Percentiles rank a stretch among this genome's conserved stretches.
Conservation (phyloP, 2,113 vertebrate species). For the Petromus typicus region DNA sequence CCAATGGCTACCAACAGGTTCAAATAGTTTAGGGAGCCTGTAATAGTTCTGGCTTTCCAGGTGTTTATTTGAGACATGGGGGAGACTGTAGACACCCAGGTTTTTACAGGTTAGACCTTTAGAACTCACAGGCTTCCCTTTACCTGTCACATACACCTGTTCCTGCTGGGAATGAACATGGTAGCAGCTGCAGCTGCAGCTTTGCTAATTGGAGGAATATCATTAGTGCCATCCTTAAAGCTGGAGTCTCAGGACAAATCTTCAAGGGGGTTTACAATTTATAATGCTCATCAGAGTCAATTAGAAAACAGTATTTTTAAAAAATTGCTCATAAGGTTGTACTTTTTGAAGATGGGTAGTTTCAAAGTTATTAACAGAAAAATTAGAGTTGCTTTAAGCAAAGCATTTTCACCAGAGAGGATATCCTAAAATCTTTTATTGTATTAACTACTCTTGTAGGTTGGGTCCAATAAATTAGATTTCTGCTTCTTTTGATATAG, state of each 20-base stretch:
- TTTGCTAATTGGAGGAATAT: neutral
- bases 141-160: conserved; percentile 17
- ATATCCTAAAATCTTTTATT: neutral
- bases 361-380: conserved; percentile 40
- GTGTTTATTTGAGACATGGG: conserved; percentile 28
- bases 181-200: neutral
- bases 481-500: conserved; percentile 1
- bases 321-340: neutral
- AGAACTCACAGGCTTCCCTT: neutral
- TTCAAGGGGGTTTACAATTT: conserved; percentile 29
- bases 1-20: conserved; percentile 13
- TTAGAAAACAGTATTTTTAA: neutral
- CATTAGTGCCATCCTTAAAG: conserved; percentile 14
- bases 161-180: neutral
- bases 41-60: neutral
- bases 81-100: neutral
- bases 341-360: neutral
- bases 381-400: neutral
- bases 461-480: neutral
- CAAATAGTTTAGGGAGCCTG: neutral
- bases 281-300: neutral
- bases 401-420: conserved; percentile 12
- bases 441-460: neutral
- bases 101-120: neutral
- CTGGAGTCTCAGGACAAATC: neutral